Percentiles rank a stretch among this genome's conserved stretches.
phyloP scores from a whole-genome alignment of 2,113 vertebrate species.

The Xiphophorus maculatus region DNA sequence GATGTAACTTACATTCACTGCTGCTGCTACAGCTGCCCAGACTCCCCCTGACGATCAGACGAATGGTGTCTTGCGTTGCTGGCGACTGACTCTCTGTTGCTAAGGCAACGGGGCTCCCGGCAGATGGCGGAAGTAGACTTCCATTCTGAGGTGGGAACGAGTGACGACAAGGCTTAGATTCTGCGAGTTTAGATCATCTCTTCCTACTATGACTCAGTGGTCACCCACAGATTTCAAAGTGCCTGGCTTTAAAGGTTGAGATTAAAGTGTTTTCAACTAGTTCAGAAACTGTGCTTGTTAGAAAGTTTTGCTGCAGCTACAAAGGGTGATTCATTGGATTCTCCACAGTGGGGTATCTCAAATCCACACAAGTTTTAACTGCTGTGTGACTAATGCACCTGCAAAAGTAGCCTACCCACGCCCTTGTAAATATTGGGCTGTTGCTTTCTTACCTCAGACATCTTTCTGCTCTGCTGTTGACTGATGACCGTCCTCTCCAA shows the following conservation, averaged over 20 bases:
- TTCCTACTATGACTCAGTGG: slow-evolving; percentile 61
- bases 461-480: slow-evolving; percentile 85
- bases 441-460: slow-evolving; percentile 84
- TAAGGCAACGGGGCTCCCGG: slow-evolving; percentile 79
- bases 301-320: slow-evolving; percentile 24
- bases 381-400: slow-evolving; percentile 31
- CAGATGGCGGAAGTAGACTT: slow-evolving; percentile 82
- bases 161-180: slow-evolving; percentile 60
- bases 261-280: slow-evolving; percentile 47
- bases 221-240: slow-evolving; percentile 52
- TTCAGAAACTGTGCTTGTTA: slow-evolving; percentile 33
- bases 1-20: slow-evolving; percentile 90
- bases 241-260: slow-evolving; percentile 38
- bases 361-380: slow-evolving; percentile 1
- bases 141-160: slow-evolving; percentile 84
- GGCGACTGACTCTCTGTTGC: slow-evolving; percentile 86
- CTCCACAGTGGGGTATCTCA: slow-evolving; percentile 21
- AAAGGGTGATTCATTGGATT: slow-evolving; percentile 51
- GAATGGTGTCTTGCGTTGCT: slow-evolving; percentile 87
- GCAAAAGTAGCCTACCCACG: slow-evolving; percentile 12
- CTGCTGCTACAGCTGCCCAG: slow-evolving; percentile 98
- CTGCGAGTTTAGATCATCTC: slow-evolving; percentile 49
- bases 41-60: slow-evolving; percentile 95
- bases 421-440: slow-evolving; percentile 21
- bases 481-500: slow-evolving; percentile 91